Evolutionary conservation across 2,888 invertebrate species (phyloP), one percentile per base, ranked within the genome.

Genomic region (Hyppa rectilinea): DNA sequence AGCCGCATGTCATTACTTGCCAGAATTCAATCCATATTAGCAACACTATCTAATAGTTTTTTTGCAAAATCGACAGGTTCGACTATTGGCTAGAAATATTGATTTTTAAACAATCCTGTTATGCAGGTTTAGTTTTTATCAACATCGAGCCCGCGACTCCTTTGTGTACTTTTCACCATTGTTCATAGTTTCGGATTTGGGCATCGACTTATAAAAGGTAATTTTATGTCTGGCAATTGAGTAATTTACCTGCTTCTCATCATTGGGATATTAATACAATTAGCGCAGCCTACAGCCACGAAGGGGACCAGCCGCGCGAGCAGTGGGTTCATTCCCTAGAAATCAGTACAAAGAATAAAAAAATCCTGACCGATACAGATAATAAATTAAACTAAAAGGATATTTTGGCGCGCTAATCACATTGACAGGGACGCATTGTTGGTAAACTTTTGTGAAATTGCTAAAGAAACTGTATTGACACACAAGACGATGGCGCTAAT

Each of bases 211-310:
- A n/a, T n/a, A n/a, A n/a, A n/a, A n/a, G n/a, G 5, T n/a, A n/a
- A 59, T 12, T 23, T n/a, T 34, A 38, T 40, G n/a, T 49, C 2
- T 40, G 6, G 7, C 6, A n/a, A 29, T 31, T 29, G 14, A 47
- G n/a, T 38, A 43, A 12, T 31, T 97, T 93, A 98, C 98, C 97
- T 97, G 93, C 98, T 97, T 90, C 99, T 97, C 99, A 99, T 99
- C 96, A 99, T 97, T 17, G 99, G 99, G 89, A 99, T 99, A 95
- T 99, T 99, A 90, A 99, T 98, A 91, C 98, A 99, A 95, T 99
- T 99, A 55, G 99, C 99, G 47, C 99, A 98, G 60, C 98, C 98
- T 0, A 99, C 99, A 0, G 99, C 99, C 43, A 97, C 98, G 90
- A 99, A 98, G 0, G 99, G 99, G 26, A 99, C 99, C 88, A 99